Evolutionary conservation across 2,797 vertebrate species (phyloP), one percentile per base, ranked within the genome.

Genomic region (Balearica regulorum): DNA sequence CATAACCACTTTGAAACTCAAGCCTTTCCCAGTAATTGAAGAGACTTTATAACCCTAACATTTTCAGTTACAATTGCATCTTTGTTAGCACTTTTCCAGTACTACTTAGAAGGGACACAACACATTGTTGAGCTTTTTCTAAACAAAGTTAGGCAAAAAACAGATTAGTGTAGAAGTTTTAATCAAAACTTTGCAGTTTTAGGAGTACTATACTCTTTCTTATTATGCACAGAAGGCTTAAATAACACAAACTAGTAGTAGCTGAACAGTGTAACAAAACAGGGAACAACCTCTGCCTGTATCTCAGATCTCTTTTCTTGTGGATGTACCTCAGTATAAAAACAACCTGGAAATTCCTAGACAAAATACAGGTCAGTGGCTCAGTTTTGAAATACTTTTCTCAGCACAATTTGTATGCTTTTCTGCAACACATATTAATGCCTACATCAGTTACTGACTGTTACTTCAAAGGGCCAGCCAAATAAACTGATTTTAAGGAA

Each of bases 121-220:
- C 0, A 1, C 13, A 49, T 18, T 51, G 6, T 9, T 60, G 37
- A 87, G 53, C 11, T 37, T 9, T 37, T 80, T 80, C 53, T 37
- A 55, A 80, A 78, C 11, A 31, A 9, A 19, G 7, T 44, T 10
- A 44, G 24, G 14, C 18, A 83, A 62, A 86, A 62, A 0, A 0
- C 41, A 11, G 4, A 5, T 61, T 41, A 35, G 53, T 9, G 9
- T 25, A 16, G 12, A 89, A 53, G 8, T 29, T 48, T 65, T 21
- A 1, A 44, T 13, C 0, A 72, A 58, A 83, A 20, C 10, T 41
- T 33, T 0, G 0, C 1, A 3, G 31, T 29, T 76, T 58, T 29
- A 16, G 18, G 48, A 78, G 44, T 6, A 6, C 1, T 11, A 26
- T 83, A n/a, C 5, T 54, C 28, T 85, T 31, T 13, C 17, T 58